These are phyloP conservation scores for Remorina albescens DNA, from an alignment of 2,797 vertebrate species.

Conservation along the genomic window DNA sequence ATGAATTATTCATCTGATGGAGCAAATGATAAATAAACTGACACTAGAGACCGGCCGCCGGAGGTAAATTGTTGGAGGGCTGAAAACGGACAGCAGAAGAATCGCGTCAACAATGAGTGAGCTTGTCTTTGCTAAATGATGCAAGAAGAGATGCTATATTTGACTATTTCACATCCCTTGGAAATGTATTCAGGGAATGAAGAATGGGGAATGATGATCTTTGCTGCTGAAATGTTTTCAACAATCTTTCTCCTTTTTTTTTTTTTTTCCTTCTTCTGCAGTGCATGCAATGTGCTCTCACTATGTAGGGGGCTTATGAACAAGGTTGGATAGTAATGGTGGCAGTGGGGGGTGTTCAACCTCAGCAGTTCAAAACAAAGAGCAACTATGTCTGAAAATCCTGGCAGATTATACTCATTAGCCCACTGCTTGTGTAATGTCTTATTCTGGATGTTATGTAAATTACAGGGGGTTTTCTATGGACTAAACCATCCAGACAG, in stretches of 20 bases:
- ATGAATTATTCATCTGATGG: slow-evolving; percentile 25
- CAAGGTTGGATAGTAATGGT: slow-evolving; percentile 47
- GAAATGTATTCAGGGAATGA: slow-evolving; percentile 32
- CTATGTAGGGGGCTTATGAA: slow-evolving; percentile 30
- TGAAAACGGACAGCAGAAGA: slow-evolving; percentile 38
- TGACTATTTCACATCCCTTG: slow-evolving; percentile 42
- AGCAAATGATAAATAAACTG: slow-evolving; percentile 41
- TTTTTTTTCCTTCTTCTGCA: no score
- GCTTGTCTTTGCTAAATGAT: slow-evolving; percentile 51
- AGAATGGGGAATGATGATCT: slow-evolving; percentile 20
- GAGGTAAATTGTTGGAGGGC: slow-evolving; percentile 30
- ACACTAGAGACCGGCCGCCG: slow-evolving; percentile 10
- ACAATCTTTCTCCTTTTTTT: slow-evolving; percentile 36
- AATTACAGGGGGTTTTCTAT: slow-evolving; percentile 35
- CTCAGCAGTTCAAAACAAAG: slow-evolving; percentile 62
- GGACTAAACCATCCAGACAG: slow-evolving; percentile 16
- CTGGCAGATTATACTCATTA: slow-evolving; percentile 57
- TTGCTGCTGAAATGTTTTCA: slow-evolving; percentile 40
- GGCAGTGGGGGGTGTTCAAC: slow-evolving; percentile 19
- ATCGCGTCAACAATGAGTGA: slow-evolving; percentile 42
- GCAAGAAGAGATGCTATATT: slow-evolving; percentile 42
- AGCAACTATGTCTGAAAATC: slow-evolving; percentile 59
- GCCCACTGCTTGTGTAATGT: slow-evolving; percentile 56
- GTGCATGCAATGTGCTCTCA: slow-evolving; percentile 44
- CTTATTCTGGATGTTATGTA: slow-evolving; percentile 57